Base-by-base conservation (phyloP, 1,140 invertebrate species). In the Caenorhabditis brenneri region DNA sequence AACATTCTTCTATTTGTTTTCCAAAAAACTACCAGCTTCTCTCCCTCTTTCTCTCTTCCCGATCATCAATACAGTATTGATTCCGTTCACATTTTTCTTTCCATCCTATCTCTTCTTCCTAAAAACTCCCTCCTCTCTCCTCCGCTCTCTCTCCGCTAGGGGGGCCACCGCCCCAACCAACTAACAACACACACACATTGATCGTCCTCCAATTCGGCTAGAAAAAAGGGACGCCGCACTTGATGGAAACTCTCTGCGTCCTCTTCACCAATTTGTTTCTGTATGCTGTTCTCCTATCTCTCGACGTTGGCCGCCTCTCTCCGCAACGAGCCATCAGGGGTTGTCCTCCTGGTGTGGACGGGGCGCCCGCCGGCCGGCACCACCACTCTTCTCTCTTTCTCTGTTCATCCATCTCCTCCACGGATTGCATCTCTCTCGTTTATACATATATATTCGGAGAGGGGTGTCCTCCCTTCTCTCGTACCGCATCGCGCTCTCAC, bases 161-260 rank as follows among this genome's bases (percentile, higher is more conserved):
- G n/a, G n/a, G n/a, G n/a, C n/a, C n/a, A n/a, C n/a, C n/a, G n/a
- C n/a, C 42, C 42, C 42, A 46, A 46, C 42, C 42, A 46, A 16
- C 42, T 16, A 46, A 16, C 48, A 51, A 51, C 48, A 51, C 48
- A 5, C 12, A 51, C 48, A 65, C 58, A 65, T 19, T 16, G 55
- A 65, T 65, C 58, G 58, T 65, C 58, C 58, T 65, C 33, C 58
- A 65, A 65, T 65, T 65, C 33, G 29, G 58, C 58, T 65, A 16
- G 58, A 65, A 65, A 65, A 65, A 65, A 65, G 58, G 39, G 58
- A 65, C 58, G n/a, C n/a, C n/a, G 31, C 31, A 65, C 58, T 65
- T 65, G 58, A 65, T 65, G 16, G 58, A n/a, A 27, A 29, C 53
- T 58, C 53, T 27, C 12, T 27, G 53, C n/a, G n/a, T 24, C 24